Percentiles rank a stretch among this genome's conserved stretches.
Evolutionary conservation across 2,888 invertebrate genomes (phyloP).

Genomic region (Girardia tigrina): DNA sequence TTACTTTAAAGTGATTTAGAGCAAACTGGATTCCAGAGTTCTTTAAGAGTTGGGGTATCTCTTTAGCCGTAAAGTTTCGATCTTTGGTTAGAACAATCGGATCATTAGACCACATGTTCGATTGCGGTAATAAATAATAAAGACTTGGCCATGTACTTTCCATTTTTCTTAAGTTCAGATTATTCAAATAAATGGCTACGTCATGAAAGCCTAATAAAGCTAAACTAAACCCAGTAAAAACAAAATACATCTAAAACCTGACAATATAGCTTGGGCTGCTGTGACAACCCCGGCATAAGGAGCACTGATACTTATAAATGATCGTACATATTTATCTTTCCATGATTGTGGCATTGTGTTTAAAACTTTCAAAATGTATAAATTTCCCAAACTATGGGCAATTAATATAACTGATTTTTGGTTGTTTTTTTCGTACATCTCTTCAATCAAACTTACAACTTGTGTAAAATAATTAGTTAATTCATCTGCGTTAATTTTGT

Average conservation of each 20-base stretch:
- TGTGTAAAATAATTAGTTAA: not conserved
- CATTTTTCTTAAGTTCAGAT: not conserved
- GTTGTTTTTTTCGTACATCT: not conserved
- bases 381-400: slow-evolving; percentile 87
- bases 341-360: slow-evolving; percentile 63
- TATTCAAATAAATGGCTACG: not conserved
- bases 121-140: not conserved
- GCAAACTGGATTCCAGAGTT: not conserved
- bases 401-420: slow-evolving; percentile 60
- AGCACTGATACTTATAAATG: slow-evolving; percentile 70
- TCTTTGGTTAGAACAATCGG: not conserved
- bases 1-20: not conserved
- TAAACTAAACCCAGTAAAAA: not conserved
- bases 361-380: slow-evolving; percentile 71
- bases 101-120: not conserved
- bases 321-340: slow-evolving; percentile 75
- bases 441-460: not conserved
- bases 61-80: not conserved
- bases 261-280: slow-evolving; percentile 81
- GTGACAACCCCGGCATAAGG: slow-evolving; percentile 92
- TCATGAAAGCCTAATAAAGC: not conserved
- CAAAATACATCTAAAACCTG: slow-evolving; percentile 46
- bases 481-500: not conserved
- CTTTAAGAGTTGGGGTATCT: not conserved
- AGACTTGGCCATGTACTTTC: slow-evolving; percentile 1